Conservation (phyloP, 2,113 vertebrate species). For the Charina bottae region DNA sequence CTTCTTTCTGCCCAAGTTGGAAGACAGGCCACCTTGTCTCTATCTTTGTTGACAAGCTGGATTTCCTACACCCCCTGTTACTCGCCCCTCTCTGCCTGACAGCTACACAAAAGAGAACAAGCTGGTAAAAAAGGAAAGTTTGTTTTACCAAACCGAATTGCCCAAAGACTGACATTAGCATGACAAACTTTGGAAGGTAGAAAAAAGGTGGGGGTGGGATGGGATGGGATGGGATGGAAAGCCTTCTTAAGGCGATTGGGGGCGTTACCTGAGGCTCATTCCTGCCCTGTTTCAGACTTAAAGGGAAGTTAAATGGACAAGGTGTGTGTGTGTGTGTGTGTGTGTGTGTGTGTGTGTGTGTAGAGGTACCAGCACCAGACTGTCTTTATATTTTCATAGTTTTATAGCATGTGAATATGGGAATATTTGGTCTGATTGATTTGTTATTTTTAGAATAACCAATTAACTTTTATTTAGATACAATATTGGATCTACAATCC, state of each 20-base stretch:
- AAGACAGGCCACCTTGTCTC: background rate
- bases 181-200: background rate
- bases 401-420: background rate
- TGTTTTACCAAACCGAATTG: slow-evolving; percentile 17
- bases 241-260: background rate
- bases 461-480: too few species aligned
- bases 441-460: too few species aligned
- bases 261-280: background rate
- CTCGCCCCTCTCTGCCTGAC: background rate
- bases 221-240: background rate
- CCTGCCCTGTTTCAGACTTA: slow-evolving; percentile 2
- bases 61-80: background rate
- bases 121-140: background rate
- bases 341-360: background rate
- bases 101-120: background rate
- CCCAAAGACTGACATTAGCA: background rate
- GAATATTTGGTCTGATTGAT: background rate
- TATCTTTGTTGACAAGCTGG: background rate
- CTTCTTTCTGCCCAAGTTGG: background rate
- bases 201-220: background rate
- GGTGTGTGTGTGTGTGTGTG: background rate
- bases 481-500: too few species aligned
- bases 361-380: background rate
- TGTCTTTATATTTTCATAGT: background rate
- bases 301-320: background rate